Base-by-base conservation (phyloP, 2,797 vertebrate species). In the Sebastes cheni region DNA sequence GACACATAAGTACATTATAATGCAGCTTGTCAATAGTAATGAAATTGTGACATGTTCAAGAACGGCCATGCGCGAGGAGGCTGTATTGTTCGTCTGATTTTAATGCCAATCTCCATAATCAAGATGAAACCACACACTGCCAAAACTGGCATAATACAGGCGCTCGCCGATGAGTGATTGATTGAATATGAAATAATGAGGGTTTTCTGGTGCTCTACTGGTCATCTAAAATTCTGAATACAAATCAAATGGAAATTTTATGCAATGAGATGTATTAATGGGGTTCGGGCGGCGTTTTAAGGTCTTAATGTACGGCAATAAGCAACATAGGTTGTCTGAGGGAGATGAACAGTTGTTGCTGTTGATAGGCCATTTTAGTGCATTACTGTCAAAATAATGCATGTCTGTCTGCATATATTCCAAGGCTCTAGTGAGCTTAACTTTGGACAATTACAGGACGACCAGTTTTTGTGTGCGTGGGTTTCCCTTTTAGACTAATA, bases 111-210 rank as follows among this genome's bases (percentile, higher is more conserved):
- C 94, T 96, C 96, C 96, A 96, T 96, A 96, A 96, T 96, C 95
- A 96, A 93, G 92, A 94, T 95, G 95, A 96, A 95, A 94, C 93
- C 90, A 72, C 84, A 79, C 86, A 76, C 93, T 71, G 92, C 83
- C 92, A 83, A 86, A 86, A 83, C 93, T 89, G 93, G 91, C 90
- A 86, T 84, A 82, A 87, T 81, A 77, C 83, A 22, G 81, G 87
- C 88, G 82, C 88, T 93, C 88, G 88, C 92, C 86, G 92, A 93
- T 95, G 95, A 96, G 92, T 96, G 96, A 96, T 95, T 96, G 95
- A 96, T 96, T 96, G 95, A 96, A 95, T 93, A 93, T 96, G 95
- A 96, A 96, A 94, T 96, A 96, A 96, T 96, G 95, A 96, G 95
- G 94, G 93, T 94, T 95, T 95, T 91, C 89, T 83, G 80, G 89